phyloP scores from a whole-genome alignment of 2,797 vertebrate genomes.

The Staurois parvus region DNA sequence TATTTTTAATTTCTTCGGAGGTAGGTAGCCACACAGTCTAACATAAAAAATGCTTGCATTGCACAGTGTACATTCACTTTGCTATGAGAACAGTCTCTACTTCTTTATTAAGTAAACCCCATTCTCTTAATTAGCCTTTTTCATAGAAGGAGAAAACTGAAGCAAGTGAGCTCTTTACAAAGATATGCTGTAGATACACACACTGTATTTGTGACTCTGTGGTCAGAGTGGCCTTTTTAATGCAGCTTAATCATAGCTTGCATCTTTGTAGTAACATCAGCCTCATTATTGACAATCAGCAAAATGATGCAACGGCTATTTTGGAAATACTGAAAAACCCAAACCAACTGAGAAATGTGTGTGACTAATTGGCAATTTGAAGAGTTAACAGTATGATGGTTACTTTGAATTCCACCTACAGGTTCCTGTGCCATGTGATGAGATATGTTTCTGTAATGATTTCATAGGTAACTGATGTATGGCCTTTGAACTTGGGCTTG shows the following conservation, averaged over 20 bases:
- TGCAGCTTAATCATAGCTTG: background rate
- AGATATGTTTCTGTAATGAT: slow-evolving; percentile 7
- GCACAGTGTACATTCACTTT: too few species aligned
- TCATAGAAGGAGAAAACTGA: too few species aligned
- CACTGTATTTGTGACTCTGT: background rate
- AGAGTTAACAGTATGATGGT: background rate
- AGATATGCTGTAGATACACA: background rate
- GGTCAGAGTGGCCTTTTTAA: background rate
- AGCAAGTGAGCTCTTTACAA: background rate
- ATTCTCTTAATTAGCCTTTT: too few species aligned
- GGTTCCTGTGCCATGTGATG: slow-evolving; percentile 3
- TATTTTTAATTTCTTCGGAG: too few species aligned
- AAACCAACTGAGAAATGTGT: background rate
- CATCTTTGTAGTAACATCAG: background rate
- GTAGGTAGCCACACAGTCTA: too few species aligned
- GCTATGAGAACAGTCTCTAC: too few species aligned
- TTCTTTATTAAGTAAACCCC: too few species aligned
- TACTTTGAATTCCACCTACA: slow-evolving; percentile 27
- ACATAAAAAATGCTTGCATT: too few species aligned
- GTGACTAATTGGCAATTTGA: background rate
- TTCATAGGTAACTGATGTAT: slow-evolving; percentile 12
- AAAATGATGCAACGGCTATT: slow-evolving; percentile 7
- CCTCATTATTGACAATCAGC: slow-evolving; percentile 11
- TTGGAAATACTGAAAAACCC: slow-evolving; percentile 11
- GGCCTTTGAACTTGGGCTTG: slow-evolving; percentile 7